A percentile compares a stretch with the other conserved stretches of the same genome.
These are phyloP conservation scores for Callyntrura guangdongensis DNA, from an alignment of 2,888 invertebrate species.

Conservation along the genomic window DNA sequence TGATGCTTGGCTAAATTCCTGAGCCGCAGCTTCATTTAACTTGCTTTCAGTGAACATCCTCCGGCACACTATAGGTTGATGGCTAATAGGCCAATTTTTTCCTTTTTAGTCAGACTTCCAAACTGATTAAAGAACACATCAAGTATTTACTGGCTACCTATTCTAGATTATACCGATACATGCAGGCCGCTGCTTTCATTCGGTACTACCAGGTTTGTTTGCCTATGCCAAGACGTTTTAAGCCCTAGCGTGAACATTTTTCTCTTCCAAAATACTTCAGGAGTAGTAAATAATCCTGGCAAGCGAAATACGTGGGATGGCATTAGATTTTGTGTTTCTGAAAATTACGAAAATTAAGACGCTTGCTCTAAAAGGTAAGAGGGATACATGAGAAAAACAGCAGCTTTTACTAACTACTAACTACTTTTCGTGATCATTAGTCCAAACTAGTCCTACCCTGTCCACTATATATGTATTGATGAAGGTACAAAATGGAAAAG, in stretches of 20 bases:
- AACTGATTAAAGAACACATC: slow-evolving; percentile 13
- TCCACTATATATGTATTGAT: slow-evolving; percentile 12
- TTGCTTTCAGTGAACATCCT: not conserved
- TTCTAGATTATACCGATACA: not conserved
- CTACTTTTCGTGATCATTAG: slow-evolving; percentile 3
- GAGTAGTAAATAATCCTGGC: not conserved
- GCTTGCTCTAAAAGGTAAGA: slow-evolving; percentile 8
- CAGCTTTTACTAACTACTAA: not conserved
- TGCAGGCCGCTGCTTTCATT: not conserved
- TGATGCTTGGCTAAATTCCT: slow-evolving; percentile 32
- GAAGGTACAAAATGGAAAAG: slow-evolving; percentile 1
- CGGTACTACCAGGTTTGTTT: not conserved
- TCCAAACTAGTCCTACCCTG: not conserved
- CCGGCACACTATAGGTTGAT: not conserved
- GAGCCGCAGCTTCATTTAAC: slow-evolving; percentile 23
- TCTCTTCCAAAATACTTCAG: not conserved
- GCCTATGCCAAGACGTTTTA: not conserved
- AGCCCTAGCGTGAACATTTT: not conserved
- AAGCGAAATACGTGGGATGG: slow-evolving; percentile 6
- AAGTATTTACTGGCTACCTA: not conserved
- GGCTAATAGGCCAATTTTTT: slow-evolving; percentile 1
- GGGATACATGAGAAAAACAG: not conserved
- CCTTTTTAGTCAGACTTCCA: slow-evolving; percentile 4
- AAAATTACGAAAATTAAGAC: slow-evolving; percentile 40
- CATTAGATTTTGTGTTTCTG: slow-evolving; percentile 15